Percentiles rank a stretch among this genome's conserved stretches.
Evolutionary conservation across 2,113 vertebrate genomes (phyloP).

Genomic region (Perca flavescens): DNA sequence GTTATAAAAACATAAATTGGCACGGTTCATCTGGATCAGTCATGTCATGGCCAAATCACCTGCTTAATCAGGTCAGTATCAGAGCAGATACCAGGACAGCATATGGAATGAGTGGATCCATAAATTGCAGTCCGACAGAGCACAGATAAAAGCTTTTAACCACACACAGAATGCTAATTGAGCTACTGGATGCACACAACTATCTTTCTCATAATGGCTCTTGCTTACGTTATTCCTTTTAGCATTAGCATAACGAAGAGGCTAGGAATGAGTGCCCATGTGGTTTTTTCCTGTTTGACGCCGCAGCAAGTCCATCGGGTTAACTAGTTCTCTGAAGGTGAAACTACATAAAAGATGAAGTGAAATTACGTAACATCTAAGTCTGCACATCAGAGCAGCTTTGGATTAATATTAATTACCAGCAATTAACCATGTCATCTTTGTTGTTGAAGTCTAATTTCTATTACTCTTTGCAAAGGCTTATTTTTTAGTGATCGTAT

Average conservation of each 20-base stretch:
- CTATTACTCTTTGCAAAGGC: no score
- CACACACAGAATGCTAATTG: conserved; percentile 8
- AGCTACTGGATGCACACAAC: background rate
- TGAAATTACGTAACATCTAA: background rate
- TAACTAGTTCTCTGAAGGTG: background rate
- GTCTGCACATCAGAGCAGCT: background rate
- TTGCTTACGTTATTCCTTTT: conserved; percentile 19
- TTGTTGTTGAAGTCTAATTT: background rate
- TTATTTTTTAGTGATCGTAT: background rate
- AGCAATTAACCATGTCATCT: background rate
- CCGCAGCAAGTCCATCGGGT: background rate
- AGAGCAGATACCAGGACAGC: no score
- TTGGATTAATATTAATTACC: background rate
- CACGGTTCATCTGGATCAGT: no score
- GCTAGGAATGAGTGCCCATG: background rate
- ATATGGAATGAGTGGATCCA: no score
- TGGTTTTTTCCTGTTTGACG: conserved; percentile 5
- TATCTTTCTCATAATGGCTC: background rate
- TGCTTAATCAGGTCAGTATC: no score
- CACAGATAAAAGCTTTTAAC: background rate
- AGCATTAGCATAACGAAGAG: conserved; percentile 25
- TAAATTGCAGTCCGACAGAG: background rate
- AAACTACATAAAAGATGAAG: background rate
- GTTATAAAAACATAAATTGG: no score
- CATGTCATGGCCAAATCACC: no score